phyloP scores from a whole-genome alignment of 2,797 vertebrate species.

The Centropyge bicolor region DNA sequence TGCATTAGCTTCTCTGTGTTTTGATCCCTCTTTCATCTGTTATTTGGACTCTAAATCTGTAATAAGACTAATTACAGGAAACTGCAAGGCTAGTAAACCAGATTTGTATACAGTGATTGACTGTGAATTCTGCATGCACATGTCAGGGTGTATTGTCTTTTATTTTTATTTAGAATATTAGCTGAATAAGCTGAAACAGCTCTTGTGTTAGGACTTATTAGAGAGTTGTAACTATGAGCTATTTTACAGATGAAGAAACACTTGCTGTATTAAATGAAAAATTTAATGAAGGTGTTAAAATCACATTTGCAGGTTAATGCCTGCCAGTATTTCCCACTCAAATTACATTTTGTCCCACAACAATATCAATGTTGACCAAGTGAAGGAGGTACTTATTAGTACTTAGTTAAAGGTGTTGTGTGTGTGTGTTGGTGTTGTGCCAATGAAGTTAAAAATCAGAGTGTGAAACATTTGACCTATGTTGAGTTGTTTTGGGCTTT shows the following conservation, averaged over 20 bases:
- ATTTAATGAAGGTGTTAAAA: conserved; percentile 9
- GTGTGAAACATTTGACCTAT: not conserved
- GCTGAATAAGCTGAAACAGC: not conserved
- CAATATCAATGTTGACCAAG: conserved; percentile 1
- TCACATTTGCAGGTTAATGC: not conserved
- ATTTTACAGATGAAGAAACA: not conserved
- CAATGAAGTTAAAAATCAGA: not conserved
- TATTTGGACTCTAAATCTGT: conserved; percentile 65
- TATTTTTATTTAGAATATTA: conserved; percentile 15
- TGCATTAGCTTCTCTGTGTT: conserved; percentile 35
- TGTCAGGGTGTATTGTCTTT: conserved; percentile 10
- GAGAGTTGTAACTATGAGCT: not conserved
- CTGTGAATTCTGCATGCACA: conserved; percentile 30
- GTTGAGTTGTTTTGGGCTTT: not conserved
- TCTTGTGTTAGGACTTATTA: not conserved
- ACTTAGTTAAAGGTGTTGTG: not conserved
- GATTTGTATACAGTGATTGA: conserved; percentile 44
- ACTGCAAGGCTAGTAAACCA: conserved; percentile 45
- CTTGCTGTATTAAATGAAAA: not conserved
- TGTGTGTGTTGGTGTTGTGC: not conserved
- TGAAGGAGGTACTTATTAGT: not conserved
- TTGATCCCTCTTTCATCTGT: conserved; percentile 61
- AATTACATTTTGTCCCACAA: conserved; percentile 10
- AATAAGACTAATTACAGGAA: conserved; percentile 70
- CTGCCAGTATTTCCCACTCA: not conserved